These are phyloP conservation scores for Sebastes schlegelii DNA, from an alignment of 2,113 vertebrate species.

Conservation along the genomic window DNA sequence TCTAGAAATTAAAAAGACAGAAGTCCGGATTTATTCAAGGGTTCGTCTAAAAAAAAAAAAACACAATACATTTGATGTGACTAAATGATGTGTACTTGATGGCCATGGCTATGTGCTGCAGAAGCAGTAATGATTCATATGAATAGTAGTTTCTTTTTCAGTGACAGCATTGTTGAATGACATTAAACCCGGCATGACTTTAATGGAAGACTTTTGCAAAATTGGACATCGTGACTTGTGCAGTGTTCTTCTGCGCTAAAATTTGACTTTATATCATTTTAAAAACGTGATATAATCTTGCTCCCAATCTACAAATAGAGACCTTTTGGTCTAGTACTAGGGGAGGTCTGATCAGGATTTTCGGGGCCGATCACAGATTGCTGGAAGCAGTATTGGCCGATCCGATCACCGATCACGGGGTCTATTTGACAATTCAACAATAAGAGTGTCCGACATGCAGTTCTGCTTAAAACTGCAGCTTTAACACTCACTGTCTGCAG, in stretches of 20 bases:
- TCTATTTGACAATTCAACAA: no score
- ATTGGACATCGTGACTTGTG: no score
- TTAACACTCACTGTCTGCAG: background rate
- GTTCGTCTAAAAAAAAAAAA: background rate
- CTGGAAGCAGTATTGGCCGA: no score
- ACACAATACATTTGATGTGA: background rate
- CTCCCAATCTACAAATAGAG: background rate
- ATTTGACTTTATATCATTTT: background rate
- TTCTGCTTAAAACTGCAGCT: background rate
- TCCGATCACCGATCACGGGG: no score
- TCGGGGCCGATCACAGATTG: no score
- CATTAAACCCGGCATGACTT: background rate
- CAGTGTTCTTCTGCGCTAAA: background rate
- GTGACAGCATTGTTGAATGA: background rate
- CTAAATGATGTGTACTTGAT: background rate
- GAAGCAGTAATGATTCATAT: background rate
- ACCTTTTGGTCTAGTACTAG: no score
- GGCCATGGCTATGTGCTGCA: background rate
- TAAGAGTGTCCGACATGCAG: background rate
- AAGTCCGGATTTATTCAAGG: background rate
- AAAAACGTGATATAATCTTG: background rate
- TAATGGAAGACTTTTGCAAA: background rate
- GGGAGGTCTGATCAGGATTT: no score
- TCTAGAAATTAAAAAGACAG: conserved; percentile 62
- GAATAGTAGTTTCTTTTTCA: background rate